Conservation (phyloP, 2,888 invertebrate species). For the Coelinius sp. region DNA sequence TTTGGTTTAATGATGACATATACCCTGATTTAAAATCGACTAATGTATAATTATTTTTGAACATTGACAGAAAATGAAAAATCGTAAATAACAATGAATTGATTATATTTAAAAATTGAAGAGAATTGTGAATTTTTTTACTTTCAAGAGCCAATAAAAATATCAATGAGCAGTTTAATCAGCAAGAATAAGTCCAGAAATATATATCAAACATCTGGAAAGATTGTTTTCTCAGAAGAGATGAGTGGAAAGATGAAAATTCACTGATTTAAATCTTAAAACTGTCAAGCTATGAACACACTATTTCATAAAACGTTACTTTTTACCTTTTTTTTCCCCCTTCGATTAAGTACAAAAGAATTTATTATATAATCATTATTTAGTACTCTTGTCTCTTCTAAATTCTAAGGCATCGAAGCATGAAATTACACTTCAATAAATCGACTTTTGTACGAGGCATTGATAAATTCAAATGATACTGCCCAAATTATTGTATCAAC, state of each 20-base stretch:
- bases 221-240: slow-evolving; percentile 37
- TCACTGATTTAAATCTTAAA: slow-evolving; percentile 43
- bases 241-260: slow-evolving; percentile 49
- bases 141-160: not conserved
- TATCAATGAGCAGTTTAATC: slow-evolving; percentile 19
- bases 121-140: not conserved
- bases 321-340: slow-evolving; percentile 39
- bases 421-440: slow-evolving; percentile 53
- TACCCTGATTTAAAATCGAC: not conserved
- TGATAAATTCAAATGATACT: not conserved
- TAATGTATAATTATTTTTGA: not conserved
- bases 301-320: slow-evolving; percentile 41
- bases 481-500: not conserved
- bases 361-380: slow-evolving; percentile 46
- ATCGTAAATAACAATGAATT: slow-evolving; percentile 3
- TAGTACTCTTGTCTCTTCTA: slow-evolving; percentile 54
- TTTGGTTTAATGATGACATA: slow-evolving; percentile 10
- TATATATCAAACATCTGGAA: slow-evolving; percentile 21
- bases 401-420: slow-evolving; percentile 59
- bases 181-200: slow-evolving; percentile 23
- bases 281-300: slow-evolving; percentile 44
- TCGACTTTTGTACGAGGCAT: slow-evolving; percentile 52
- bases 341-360: slow-evolving; percentile 69
- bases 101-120: slow-evolving; percentile 21
- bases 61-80: not conserved